phyloP scores from a whole-genome alignment of 1,140 invertebrate species.

The Helicoverpa armigera region DNA sequence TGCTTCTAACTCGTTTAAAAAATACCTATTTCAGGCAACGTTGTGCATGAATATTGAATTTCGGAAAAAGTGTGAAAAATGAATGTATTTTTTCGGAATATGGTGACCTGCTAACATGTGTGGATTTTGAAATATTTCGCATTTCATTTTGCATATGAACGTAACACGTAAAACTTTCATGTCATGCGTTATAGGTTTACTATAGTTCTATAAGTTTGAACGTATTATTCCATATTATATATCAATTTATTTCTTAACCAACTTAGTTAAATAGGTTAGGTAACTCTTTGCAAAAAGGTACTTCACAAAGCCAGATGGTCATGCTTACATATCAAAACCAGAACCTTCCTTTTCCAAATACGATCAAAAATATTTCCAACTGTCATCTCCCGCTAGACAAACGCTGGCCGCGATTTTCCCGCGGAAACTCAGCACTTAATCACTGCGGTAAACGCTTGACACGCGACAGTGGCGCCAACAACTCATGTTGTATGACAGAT shows the following conservation, averaged over 20 bases:
- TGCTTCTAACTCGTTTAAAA: neutral
- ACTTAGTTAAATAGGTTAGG: no score
- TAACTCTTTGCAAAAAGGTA: no score
- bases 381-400: no score
- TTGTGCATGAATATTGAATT: slow-evolving; percentile 9
- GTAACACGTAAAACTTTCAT: neutral
- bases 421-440: neutral
- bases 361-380: no score
- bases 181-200: no score
- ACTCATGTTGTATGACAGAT: neutral
- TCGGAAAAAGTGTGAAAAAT: slow-evolving; percentile 19
- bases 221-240: no score
- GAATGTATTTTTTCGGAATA: slow-evolving; percentile 8
- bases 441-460: slow-evolving; percentile 4
- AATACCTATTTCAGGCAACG: neutral
- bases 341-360: no score
- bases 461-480: neutral
- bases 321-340: no score
- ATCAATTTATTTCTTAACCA: no score
- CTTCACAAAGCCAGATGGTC: no score
- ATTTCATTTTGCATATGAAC: neutral
- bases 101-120: neutral
- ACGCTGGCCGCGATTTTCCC: no score
- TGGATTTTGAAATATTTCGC: neutral
- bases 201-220: no score